Evolutionary conservation across 2,113 vertebrate species (phyloP).

Genomic region (Nasalis larvatus): DNA sequence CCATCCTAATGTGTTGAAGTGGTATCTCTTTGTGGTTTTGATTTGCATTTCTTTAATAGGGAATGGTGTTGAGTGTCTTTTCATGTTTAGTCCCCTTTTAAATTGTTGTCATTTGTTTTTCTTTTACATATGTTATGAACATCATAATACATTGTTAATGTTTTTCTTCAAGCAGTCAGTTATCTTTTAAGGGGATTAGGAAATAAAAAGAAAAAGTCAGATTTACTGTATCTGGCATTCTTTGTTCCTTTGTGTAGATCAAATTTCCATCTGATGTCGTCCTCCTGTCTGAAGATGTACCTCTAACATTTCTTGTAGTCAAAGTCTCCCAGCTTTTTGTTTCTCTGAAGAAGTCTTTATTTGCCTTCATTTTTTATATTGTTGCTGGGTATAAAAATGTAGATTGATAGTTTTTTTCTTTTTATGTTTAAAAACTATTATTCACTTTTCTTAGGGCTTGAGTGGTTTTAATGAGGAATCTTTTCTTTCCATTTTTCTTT

Average conservation of each 20-base stretch:
- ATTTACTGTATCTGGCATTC: neutral
- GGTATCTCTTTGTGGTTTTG: neutral
- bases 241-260: neutral
- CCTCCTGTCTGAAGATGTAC: neutral
- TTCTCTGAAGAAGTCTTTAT: neutral
- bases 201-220: neutral
- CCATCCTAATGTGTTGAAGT: neutral
- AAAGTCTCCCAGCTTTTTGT: neutral
- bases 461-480: neutral
- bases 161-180: neutral
- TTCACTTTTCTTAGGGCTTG: neutral
- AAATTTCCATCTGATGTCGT: neutral
- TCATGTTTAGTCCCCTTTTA: neutral
- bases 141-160: neutral
- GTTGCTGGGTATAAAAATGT: constrained; percentile 15
- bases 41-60: neutral
- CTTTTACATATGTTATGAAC: neutral
- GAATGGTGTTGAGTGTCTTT: neutral
- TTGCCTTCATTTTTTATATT: constrained; percentile 17
- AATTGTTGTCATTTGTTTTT: neutral
- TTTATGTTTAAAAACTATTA: neutral
- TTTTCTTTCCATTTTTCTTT: neutral
- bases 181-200: neutral
- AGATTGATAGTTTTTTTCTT: neutral
- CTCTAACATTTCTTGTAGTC: neutral